phyloP scores from a whole-genome alignment of 2,888 invertebrate species.

The Theodoxus fluviatilis region DNA sequence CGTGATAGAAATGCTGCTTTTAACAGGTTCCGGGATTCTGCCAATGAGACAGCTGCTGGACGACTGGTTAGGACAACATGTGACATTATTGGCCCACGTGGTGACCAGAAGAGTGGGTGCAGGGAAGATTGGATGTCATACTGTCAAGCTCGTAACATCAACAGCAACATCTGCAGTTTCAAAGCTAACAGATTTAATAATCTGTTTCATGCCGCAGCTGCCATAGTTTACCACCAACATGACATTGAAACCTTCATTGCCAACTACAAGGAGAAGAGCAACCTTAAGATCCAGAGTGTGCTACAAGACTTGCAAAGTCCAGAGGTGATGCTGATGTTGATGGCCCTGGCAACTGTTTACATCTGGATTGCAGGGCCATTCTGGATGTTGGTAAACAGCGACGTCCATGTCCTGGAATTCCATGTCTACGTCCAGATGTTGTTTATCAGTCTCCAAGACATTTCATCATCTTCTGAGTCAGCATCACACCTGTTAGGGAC shows the following conservation, averaged over 20 bases:
- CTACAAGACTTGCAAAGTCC: background rate
- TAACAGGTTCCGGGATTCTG: background rate
- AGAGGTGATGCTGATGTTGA: background rate
- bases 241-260: background rate
- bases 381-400: constrained; percentile 11
- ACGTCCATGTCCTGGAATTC: background rate
- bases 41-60: background rate
- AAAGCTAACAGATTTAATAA: constrained; percentile 20
- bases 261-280: background rate
- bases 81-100: background rate
- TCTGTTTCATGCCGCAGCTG: constrained; percentile 12
- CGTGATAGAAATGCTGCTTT: background rate
- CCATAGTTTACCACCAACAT: background rate
- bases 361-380: background rate
- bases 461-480: too few relatives aligned
- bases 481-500: too few relatives aligned
- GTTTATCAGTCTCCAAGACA: too few relatives aligned
- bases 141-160: background rate
- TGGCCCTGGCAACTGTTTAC: background rate
- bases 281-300: background rate
- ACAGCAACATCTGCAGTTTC: background rate
- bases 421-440: constrained; percentile 3
- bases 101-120: constrained; percentile 21
- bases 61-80: background rate
- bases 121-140: constrained; percentile 16